Base-by-base conservation (phyloP, 2,113 vertebrate genomes). In the Chauna torquata region DNA sequence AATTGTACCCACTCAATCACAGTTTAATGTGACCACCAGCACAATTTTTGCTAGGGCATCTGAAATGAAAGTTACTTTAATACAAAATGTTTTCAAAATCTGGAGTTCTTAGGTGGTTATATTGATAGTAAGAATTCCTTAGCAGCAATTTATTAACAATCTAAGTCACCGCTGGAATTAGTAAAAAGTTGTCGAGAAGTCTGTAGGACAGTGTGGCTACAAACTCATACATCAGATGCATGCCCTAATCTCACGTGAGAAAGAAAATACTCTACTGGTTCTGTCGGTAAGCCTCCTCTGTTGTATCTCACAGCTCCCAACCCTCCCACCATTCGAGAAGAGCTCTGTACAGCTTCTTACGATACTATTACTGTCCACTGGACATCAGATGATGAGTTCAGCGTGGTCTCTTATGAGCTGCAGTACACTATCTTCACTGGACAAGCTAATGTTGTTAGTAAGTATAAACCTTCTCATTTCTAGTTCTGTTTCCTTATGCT, bases 281-380 rank as follows among this genome's bases (percentile, higher is more conserved):
- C 40, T 77, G 42, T 49, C n/a, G 75, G 4, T 90, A 64, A 92
- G 44, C 9, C 57, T 85, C 36, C 24, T 94, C 55, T 86, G 10
- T 82, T 96, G 50, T 75, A 38, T 80, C 82, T 83, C 55, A 78
- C 98, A 99, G 99, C 99, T 86, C 99, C 99, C 71, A 99, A 98
- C 98, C 98, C 99, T 59, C 99, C 99, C 50, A 98, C 98, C 59
- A 99, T 99, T 97, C 98, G 99, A 50, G 99, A 99, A 98, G 99
- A 99, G 96, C 98, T 99, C 80, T 99, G 99, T 84, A 99, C 99
- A 8, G 99, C 99, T 65, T 99, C 99, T 7, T 99, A 99, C 54
- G 99, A 99, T 95, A 99, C 99, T 9, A 99, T 99, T 94, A 99
- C 99, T 8, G 99, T 99, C 72, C 99, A 99, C 97, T 99, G 99